Evolutionary conservation across 2,113 vertebrate species (phyloP), one percentile per base, ranked within the genome.

Genomic region (Salvelinus sp.): DNA sequence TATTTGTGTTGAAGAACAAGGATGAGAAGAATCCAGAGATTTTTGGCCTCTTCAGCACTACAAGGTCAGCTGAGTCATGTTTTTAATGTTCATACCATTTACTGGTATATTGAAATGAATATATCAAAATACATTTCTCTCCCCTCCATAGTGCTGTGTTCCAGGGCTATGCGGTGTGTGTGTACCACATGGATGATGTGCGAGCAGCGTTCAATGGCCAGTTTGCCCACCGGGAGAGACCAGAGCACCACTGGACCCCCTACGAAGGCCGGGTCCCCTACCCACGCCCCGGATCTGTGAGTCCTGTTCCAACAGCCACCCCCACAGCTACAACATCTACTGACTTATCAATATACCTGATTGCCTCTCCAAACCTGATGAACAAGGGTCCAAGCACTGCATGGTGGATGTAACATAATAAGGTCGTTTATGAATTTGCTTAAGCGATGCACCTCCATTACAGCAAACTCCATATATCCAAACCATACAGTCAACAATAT

Each of bases 41-140:
- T 82, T 99, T 98, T 90, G 96, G 96, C 73, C 94, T 99, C 70
- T 99, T 99, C 83, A 98, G 95, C 85, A 99, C 96, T 2, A 98
- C 97, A 79, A 99, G 98, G 98, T 99, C 79, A 92, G 85, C 68
- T 12, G 0, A 25, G 6, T 7, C 66, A n/a, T 10, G 22, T 9
- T 22, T 22, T 9, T 16, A 7, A n/a, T 62, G 6, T 22, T 22
- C 2, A 23, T 9, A 10, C 18, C 54, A 62, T 22, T 22, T 62
- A 9, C 9, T 62, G 20, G 20, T 57, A 33, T 33, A 6, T 7
- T 33, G 33, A 20, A 57, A 18, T 57, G 13, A 57, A 57, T 1
- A 20, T 20, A 18, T 57, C 16, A 57, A 20, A 4, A 14, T 20
- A 20, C 10, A 6, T 44, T 67, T 9, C 54, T 57, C 12, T 12